Conservation (phyloP, 2,113 vertebrate genomes). For the Nerophis lumbriciformis region DNA sequence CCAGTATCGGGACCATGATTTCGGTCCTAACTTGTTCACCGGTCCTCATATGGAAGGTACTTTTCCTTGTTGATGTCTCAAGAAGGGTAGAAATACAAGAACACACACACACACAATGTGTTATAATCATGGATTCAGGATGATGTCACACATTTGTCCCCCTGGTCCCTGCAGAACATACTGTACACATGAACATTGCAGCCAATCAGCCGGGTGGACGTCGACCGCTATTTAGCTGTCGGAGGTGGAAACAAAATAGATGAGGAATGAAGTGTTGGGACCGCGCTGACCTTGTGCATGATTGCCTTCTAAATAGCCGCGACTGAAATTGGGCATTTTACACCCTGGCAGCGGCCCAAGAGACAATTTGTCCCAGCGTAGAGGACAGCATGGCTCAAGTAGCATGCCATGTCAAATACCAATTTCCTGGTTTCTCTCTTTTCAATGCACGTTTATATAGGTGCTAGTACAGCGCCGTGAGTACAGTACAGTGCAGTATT, state of each 20-base stretch:
- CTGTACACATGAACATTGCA: constrained; percentile 37
- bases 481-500: constrained; percentile 32
- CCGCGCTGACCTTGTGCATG: constrained; percentile 59
- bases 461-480: constrained; percentile 4
- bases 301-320: constrained; percentile 66
- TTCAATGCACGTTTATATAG: constrained; percentile 26
- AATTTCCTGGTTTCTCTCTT: constrained; percentile 57
- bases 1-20: too few species aligned
- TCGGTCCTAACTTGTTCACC: too few species aligned
- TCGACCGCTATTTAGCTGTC: constrained; percentile 68
- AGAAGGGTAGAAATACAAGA: too few species aligned
- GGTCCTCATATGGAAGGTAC: too few species aligned
- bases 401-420: constrained; percentile 51
- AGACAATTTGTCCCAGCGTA: constrained; percentile 63
- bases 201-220: constrained; percentile 52
- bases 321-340: constrained; percentile 69
- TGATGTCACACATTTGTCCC: constrained; percentile 50
- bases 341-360: constrained; percentile 69
- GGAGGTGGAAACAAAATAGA: constrained; percentile 59
- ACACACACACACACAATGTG: not conserved
- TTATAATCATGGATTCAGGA: constrained; percentile 27
- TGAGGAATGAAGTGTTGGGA: constrained; percentile 64
- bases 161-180: constrained; percentile 34
- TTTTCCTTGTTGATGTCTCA: too few species aligned
- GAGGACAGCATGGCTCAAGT: constrained; percentile 56